Evolutionary conservation across 1,140 invertebrate genomes (phyloP), one percentile per base, ranked within the genome.

Genomic region (Trichoplusia ni): DNA sequence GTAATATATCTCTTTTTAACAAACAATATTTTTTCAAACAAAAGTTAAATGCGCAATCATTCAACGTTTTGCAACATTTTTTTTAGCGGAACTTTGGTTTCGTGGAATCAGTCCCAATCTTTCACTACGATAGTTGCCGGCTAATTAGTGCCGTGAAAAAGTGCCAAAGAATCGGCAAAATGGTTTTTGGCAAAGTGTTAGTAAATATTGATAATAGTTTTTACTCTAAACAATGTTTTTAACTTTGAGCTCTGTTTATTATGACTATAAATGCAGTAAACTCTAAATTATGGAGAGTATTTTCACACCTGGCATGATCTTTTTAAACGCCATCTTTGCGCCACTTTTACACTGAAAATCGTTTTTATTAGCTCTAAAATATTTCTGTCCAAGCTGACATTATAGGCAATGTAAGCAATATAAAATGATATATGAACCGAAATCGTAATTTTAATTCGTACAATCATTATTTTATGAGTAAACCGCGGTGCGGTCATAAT

Each of bases 91-190:
- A 51, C 13, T 11, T 18, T 6, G 38, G 4, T 13, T 67, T 67
- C 64, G n/a, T 2, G 46, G 56, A 67, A 67, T 9, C 23, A 40
- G 8, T 29, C 8, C 35, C 13, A 40, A 49, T 68, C 59, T 51
- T 58, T 63, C 59, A 60, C 9, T 62, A 54, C 53, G n/a, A 14
- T 27, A 21, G 58, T 63, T 58, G 63, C 37, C 1, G 16, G 25
- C 31, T 68, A 68, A 68, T 68, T 68, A 68, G 51, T 49, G 21
- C 23, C 4, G 25, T 51, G 46, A 54, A 66, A 42, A 27, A 42
- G 23, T 63, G 66, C 53, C 59, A 58, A 37, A 46, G 31, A 19
- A 2, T 23, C 9, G 13, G 46, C 40, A 63, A 63, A 31, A 25
- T 33, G 27, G 13, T 21, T 25, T 23, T 59, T 59, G 29, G 40